Evolutionary conservation across 2,888 invertebrate species (phyloP).

Genomic region (Lepas anatifera): DNA sequence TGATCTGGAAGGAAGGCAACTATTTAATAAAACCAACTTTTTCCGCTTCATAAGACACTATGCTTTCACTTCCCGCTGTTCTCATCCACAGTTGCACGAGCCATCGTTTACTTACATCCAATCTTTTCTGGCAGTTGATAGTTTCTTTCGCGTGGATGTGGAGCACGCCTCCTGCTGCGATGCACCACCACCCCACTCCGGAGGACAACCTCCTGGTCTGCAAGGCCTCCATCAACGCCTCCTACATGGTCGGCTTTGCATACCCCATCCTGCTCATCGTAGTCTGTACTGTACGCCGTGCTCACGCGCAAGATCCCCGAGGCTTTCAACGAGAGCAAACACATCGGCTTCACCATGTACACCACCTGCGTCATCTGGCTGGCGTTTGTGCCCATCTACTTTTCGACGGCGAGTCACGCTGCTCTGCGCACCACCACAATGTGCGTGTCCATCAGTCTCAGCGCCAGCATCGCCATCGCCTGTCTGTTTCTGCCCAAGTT

Average conservation of each 20-base stretch:
- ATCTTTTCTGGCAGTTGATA: slow-evolving; percentile 48
- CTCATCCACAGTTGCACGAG: no score
- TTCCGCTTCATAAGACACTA: no score
- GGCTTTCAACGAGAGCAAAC: slow-evolving; percentile 96
- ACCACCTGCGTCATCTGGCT: slow-evolving; percentile 97
- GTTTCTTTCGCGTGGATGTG: slow-evolving; percentile 88
- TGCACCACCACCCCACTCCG: slow-evolving; percentile 78
- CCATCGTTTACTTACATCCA: no score
- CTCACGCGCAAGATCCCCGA: slow-evolving; percentile 94
- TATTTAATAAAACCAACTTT: no score
- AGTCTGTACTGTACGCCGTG: slow-evolving; percentile 89
- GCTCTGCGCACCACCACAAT: slow-evolving; percentile 77
- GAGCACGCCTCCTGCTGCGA: slow-evolving; percentile 75
- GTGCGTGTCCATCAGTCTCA: slow-evolving; percentile 88
- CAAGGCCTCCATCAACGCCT: slow-evolving; percentile 80
- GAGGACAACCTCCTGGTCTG: slow-evolving; percentile 89
- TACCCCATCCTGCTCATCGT: slow-evolving; percentile 63
- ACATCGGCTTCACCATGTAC: slow-evolving; percentile 99
- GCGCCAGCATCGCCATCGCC: slow-evolving; percentile 82
- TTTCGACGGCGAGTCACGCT: slow-evolving; percentile 70
- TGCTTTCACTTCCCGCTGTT: no score
- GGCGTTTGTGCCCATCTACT: slow-evolving; percentile 93
- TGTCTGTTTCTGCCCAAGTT: slow-evolving; percentile 90
- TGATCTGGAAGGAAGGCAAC: no score
- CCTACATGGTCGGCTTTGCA: slow-evolving; percentile 86